Evolutionary conservation across 2,797 vertebrate species (phyloP), one percentile per base, ranked within the genome.

Genomic region (Podargus strigoides): DNA sequence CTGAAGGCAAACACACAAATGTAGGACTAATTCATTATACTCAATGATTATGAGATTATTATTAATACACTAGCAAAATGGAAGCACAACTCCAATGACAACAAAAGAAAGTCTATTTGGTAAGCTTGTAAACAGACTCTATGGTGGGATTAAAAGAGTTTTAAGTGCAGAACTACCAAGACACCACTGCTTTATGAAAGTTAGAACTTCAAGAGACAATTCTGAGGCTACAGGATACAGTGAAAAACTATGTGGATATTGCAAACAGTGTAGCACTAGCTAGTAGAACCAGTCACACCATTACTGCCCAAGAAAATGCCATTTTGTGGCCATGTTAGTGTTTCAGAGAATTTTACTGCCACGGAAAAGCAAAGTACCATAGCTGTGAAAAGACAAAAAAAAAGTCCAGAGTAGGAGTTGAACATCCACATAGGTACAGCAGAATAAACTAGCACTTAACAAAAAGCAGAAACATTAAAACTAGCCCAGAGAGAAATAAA

Each of bases 261-360:
- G 10, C 62, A 36, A 88, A 55, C 1, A 15, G 15, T 0, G 4
- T 34, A 60, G 36, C 1, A 1, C 13, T 60, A 63, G 17, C 42
- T 50, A 36, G n/a, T 17, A 83, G n/a, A 85, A 44, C 7, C 7
- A 49, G 13, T 16, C 4, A 27, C 22, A 36, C 23, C 20, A 42
- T 10, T 18, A 39, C 42, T 76, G 37, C 18, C 3, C 15, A n/a
- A 14, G 10, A 44, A 84, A 81, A 32, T 18, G 10, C 1, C 16
- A 18, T 24, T 70, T 49, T 67, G 14, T 28, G 17, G 5, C 44
- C 66, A 67, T 3, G 3, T 8, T 10, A 63, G 18, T 16, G 24
- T 67, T 70, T 59, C 46, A 42, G 50, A 66, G 14, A 53, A 39
- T 59, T 80, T 23, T 50, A 67, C 11, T 70, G 34, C 24, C 19